phyloP scores from a whole-genome alignment of 2,797 vertebrate genomes.

The Streptopelia turtur region DNA sequence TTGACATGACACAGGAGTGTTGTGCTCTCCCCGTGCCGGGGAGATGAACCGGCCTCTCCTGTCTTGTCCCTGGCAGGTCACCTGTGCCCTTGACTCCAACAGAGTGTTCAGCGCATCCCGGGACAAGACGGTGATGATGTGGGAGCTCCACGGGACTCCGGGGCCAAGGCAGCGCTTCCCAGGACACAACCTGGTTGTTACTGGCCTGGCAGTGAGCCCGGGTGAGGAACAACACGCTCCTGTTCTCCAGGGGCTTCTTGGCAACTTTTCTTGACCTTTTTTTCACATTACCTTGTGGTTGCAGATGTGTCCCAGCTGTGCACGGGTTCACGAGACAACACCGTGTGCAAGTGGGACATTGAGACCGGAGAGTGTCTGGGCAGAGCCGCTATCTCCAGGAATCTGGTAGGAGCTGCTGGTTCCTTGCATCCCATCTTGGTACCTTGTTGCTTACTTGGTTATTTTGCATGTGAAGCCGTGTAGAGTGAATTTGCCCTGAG shows the following conservation, averaged over 20 bases:
- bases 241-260: not conserved
- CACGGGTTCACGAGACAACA: slow-evolving; percentile 94
- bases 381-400: slow-evolving; percentile 88
- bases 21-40: not conserved
- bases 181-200: slow-evolving; percentile 92
- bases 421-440: not conserved
- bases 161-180: slow-evolving; percentile 86
- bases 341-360: slow-evolving; percentile 92
- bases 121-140: slow-evolving; percentile 91
- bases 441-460: accelerated
- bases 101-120: slow-evolving; percentile 94
- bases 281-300: not conserved
- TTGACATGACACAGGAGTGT: not conserved
- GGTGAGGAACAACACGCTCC: slow-evolving; percentile 72
- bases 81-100: slow-evolving; percentile 82
- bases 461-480: accelerated
- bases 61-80: slow-evolving; percentile 75
- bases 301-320: slow-evolving; percentile 88
- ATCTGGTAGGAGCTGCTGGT: slow-evolving; percentile 83
- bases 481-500: not conserved
- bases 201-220: slow-evolving; percentile 89
- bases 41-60: not conserved
- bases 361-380: slow-evolving; percentile 87
- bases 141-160: slow-evolving; percentile 84
- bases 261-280: not conserved